These are phyloP conservation scores for Temnothorax longispinosus DNA, from an alignment of 1,140 invertebrate species.

Conservation along the genomic window DNA sequence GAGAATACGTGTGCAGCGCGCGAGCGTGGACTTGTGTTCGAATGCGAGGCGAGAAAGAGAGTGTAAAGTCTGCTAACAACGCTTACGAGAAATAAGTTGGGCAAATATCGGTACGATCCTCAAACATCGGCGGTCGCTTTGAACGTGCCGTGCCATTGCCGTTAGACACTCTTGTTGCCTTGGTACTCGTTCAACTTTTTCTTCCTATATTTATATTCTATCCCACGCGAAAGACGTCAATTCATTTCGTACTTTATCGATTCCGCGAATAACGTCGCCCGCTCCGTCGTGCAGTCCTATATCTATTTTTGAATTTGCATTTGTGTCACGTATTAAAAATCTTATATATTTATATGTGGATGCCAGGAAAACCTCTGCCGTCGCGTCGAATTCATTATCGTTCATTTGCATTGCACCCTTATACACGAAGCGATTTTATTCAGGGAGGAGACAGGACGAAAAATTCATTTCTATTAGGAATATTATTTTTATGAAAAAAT, in stretches of 20 bases:
- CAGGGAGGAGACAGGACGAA: background rate
- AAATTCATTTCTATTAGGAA: background rate
- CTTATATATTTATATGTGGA: background rate
- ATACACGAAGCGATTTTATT: background rate
- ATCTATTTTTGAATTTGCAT: constrained; percentile 35
- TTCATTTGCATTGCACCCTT: background rate
- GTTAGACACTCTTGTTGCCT: constrained; percentile 74
- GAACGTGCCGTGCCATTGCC: constrained; percentile 78
- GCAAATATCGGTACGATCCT: constrained; percentile 84
- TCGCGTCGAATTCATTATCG: background rate
- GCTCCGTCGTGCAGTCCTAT: too few species aligned
- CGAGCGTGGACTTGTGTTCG: constrained; percentile 18
- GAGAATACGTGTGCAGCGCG: background rate
- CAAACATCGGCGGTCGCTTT: constrained; percentile 84
- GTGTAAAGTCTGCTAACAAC: constrained; percentile 82
- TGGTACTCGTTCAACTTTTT: constrained; percentile 46
- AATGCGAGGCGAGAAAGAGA: constrained; percentile 63
- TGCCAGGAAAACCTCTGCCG: background rate
- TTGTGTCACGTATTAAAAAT: background rate
- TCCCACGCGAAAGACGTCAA: constrained; percentile 39
- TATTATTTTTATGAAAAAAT: background rate
- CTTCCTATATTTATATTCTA: constrained; percentile 48
- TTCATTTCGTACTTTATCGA: constrained; percentile 22
- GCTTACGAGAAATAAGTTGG: constrained; percentile 85
- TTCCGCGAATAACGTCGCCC: constrained; percentile 27